Conservation (phyloP, 2,113 vertebrate genomes). For the Hemicordylus capensis region DNA sequence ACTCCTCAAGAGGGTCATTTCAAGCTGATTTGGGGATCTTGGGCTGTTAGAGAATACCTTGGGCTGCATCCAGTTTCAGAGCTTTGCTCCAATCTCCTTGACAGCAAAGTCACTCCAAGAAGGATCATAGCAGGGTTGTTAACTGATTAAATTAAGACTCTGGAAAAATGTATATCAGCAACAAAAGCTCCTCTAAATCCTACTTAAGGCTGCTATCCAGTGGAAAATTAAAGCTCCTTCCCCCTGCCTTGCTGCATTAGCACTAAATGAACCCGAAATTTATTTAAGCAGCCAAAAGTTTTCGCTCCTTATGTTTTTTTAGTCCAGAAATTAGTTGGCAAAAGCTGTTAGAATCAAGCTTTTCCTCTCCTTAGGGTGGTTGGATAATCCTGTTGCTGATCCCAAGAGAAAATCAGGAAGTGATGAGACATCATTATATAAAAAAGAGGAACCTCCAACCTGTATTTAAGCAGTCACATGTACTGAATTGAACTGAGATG, state of each 20-base stretch:
- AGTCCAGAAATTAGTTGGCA: slow-evolving; percentile 1
- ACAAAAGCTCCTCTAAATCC: not conserved
- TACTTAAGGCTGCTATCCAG: not conserved
- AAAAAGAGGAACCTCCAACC: not conserved
- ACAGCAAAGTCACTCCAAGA: not conserved
- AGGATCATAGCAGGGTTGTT: slow-evolving; percentile 11
- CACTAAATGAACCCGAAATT: slow-evolving; percentile 19
- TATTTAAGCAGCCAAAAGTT: not conserved
- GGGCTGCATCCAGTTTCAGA: not conserved
- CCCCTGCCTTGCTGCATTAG: not conserved
- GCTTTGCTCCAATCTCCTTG: not conserved
- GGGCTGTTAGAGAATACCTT: not conserved
- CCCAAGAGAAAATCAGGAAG: not conserved
- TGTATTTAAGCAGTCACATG: not conserved
- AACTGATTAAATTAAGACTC: not conserved
- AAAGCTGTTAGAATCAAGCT: not conserved
- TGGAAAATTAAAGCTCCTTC: slow-evolving; percentile 24
- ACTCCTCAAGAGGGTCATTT: accelerated
- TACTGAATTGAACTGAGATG: not conserved
- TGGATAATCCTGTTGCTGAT: not conserved
- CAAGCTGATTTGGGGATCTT: not conserved
- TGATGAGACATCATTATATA: not conserved
- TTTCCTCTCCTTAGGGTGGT: not conserved
- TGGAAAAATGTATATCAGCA: not conserved
- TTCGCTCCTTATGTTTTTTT: not conserved